phyloP scores from a whole-genome alignment of 1,140 invertebrate species.

The Bombus haemorrhoidalis region DNA sequence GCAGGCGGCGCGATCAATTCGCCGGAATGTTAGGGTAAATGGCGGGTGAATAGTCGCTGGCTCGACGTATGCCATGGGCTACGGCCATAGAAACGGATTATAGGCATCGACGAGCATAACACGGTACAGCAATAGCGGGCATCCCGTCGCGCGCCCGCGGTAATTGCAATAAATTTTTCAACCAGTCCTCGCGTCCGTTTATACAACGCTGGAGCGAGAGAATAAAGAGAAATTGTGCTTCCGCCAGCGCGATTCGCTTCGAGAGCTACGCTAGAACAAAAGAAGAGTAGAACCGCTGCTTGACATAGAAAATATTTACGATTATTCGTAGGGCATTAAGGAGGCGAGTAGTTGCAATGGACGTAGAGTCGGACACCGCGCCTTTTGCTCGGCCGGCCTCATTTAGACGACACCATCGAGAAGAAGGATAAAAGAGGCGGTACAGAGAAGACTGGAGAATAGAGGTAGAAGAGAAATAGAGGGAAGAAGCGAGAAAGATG shows the following conservation, averaged over 20 bases:
- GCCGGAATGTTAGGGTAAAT: conserved; percentile 43
- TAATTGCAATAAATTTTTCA: conserved; percentile 64
- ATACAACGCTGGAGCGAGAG: background rate
- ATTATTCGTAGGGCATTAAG: conserved; percentile 65
- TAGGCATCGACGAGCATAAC: conserved; percentile 41
- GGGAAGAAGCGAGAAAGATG: background rate
- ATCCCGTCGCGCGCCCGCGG: background rate
- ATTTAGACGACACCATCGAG: conserved; percentile 42
- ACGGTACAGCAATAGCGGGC: too few species aligned
- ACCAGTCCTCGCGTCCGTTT: background rate
- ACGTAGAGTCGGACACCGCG: conserved; percentile 10
- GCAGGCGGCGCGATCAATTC: conserved; percentile 31
- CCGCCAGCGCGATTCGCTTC: background rate
- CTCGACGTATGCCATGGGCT: background rate
- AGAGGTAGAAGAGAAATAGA: background rate
- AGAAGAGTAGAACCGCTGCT: conserved; percentile 24
- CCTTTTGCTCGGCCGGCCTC: conserved; percentile 40
- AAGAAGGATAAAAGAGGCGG: background rate
- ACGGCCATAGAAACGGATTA: conserved; percentile 53
- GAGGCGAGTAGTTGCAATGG: conserved; percentile 33
- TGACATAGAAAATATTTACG: conserved; percentile 65
- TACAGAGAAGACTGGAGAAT: too few species aligned
- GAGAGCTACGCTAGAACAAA: conserved; percentile 6
- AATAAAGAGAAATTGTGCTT: background rate
- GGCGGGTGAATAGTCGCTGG: conserved; percentile 41